These are phyloP conservation scores for Podarcis siculus DNA, from an alignment of 2,797 vertebrate species.

Conservation along the genomic window DNA sequence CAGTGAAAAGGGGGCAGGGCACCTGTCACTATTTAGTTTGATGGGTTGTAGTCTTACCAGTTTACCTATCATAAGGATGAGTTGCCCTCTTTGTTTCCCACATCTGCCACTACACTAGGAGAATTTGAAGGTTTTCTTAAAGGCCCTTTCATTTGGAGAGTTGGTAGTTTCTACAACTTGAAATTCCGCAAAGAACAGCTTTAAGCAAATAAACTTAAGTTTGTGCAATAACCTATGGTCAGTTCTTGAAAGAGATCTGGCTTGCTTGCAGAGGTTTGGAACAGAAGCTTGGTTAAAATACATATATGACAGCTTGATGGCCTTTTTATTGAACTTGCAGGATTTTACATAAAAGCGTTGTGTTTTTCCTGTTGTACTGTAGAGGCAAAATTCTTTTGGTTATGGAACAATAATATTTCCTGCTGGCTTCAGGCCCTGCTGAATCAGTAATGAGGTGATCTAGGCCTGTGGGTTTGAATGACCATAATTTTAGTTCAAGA, in stretches of 20 bases:
- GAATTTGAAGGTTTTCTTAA: neutral
- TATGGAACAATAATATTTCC: constrained; percentile 63
- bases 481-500: constrained; percentile 25
- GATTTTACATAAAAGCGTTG: constrained; percentile 43
- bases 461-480: constrained; percentile 27
- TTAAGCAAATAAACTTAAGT: neutral
- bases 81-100: neutral
- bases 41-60: too few species aligned
- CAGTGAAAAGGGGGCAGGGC: too few species aligned
- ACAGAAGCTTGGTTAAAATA: neutral
- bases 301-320: neutral
- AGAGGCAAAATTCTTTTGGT: constrained; percentile 65
- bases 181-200: neutral
- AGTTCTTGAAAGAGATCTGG: neutral
- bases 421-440: constrained; percentile 51
- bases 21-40: too few species aligned
- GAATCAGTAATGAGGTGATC: constrained; percentile 25
- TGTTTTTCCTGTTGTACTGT: constrained; percentile 63
- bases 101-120: neutral
- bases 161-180: neutral
- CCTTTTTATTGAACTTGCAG: constrained; percentile 38
- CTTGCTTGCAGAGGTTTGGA: neutral
- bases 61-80: neutral
- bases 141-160: neutral
- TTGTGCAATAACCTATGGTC: neutral